These are phyloP conservation scores for Agelaius phoeniceus DNA, from an alignment of 2,113 vertebrate species.

Conservation along the genomic window DNA sequence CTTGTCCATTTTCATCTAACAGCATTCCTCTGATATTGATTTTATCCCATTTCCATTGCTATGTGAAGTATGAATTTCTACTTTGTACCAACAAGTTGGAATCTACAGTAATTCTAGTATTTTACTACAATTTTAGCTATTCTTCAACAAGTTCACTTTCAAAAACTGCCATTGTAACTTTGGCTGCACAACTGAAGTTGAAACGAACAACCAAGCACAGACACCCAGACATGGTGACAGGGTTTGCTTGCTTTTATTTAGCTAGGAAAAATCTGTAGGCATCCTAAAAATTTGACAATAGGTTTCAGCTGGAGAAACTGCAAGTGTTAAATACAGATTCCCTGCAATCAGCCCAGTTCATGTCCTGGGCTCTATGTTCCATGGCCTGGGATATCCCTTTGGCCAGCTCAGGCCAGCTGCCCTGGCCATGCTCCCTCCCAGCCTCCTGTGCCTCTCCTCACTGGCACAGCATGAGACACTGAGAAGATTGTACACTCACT, in stretches of 20 bases:
- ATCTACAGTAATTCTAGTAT: not conserved
- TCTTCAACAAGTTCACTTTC: not conserved
- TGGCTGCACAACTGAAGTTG: not conserved
- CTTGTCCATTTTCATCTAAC: not conserved
- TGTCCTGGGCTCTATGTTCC: accelerated
- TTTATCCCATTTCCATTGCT: not conserved
- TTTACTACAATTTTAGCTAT: not conserved
- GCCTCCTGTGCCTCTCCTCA: not conserved
- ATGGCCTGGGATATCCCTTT: not conserved
- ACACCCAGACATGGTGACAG: not conserved
- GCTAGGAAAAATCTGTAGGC: not conserved
- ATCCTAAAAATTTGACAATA: not conserved
- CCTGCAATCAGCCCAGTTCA: not conserved
- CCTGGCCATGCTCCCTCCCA: not conserved
- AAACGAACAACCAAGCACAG: not conserved
- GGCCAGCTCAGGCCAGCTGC: not conserved
- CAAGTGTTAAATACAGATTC: not conserved
- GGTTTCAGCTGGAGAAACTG: not conserved
- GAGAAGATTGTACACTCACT: not conserved
- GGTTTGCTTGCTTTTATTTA: not conserved
- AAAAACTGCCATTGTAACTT: not conserved
- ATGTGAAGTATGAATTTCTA: not conserved
- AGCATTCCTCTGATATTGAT: not conserved
- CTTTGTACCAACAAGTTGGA: not conserved
- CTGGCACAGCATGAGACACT: not conserved